Base-by-base conservation (phyloP, 37 sponge, comb jelly and placozoan genomes). In the Corticium candelabrum region DNA sequence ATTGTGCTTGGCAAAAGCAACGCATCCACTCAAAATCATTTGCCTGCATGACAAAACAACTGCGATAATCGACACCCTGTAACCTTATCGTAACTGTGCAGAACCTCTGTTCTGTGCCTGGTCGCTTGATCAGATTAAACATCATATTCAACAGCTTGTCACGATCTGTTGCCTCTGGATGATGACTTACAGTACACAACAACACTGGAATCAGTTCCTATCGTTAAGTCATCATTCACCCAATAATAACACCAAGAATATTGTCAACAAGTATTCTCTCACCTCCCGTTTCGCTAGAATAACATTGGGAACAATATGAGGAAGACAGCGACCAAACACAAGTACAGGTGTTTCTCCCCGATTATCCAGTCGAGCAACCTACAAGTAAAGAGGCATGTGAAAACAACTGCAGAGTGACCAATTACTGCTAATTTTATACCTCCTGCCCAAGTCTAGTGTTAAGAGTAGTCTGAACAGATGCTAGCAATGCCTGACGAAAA, bases 131-230 rank as follows among this genome's bases (percentile, higher is more conserved):
- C 57, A 95, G 84, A 41, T 91, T 89, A 78, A 95, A 91, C 74
- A 95, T 83, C 32, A 82, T 76, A 75, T 91, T 69, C 4, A 95
- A 80, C 27, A 89, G 82, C 39, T 83, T 62, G 67, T 91, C 93
- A 29, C 96, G 77, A 3, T 38, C 67, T 72, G 79, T 87, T 50
- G 73, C 30, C 35, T 95, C 90, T 1, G 87, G 62, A 29, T 95
- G 96, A 3, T 81, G 78, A 21, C 80, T 34, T 0, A 86, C 72
- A 7, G 80, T 82, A 69, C 90, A 85, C 67, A 95, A 69, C 38
- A 95, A 57, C 72, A 95, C 35, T 32, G 96, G 96, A 40, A 95
- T 83, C 57, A 95, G 76, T 37, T 89, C 91, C 96, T 95, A 50
- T 27, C 37, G 32, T 0, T 1, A 3, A 21, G 67, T 34, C 30